Base-by-base conservation (phyloP, 2,113 vertebrate genomes). In the Heterochromis multidens region DNA sequence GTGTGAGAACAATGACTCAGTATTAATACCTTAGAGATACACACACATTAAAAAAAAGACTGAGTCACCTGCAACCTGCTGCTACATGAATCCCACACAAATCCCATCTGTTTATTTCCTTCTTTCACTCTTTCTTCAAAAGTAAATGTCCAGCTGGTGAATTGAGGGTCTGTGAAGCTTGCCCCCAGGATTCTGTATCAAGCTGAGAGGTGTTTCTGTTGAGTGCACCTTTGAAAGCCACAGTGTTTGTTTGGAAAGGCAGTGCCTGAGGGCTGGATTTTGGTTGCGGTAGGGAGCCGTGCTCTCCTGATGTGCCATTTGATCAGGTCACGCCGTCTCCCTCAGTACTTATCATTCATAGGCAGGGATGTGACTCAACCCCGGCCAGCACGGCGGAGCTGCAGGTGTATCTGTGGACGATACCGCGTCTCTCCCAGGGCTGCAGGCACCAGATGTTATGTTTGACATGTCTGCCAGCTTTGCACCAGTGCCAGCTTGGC, bases 381-480 rank as follows among this genome's bases (percentile, higher is more conserved):
- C 59, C 2, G 19, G 85, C 77, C 89, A 62, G 70, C 25, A 46
- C 7, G 56, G 77, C 46, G 6, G 67, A 77, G 84, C 87, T 87
- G 86, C 27, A 14, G 89, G 83, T 67, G 1, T 77, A 76, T 84
- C 85, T 46, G 62, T 72, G 81, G 83, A 80, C 16, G 62, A 52
- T 54, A 78, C 29, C 7, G 3, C 2, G 13, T 25, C 59, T 80
- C 91, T 86, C 80, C 52, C 2, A 43, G 87, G 87, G 76, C 79
- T 25, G 19, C 67, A 27, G 60, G 87, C 61, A 82, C 87, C 92
- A 94, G 92, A 94, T 94, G 92, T 90, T 90, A 25, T 2, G 52
- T 81, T 83, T 84, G 88, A 89, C 88, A 81, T 5, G 79, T 80
- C 78, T 87, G 83, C 90, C 91, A 87, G 88, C 80, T 31, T 79